phyloP scores from a whole-genome alignment of 2,797 vertebrate genomes.

The Cynopterus sphinx region DNA sequence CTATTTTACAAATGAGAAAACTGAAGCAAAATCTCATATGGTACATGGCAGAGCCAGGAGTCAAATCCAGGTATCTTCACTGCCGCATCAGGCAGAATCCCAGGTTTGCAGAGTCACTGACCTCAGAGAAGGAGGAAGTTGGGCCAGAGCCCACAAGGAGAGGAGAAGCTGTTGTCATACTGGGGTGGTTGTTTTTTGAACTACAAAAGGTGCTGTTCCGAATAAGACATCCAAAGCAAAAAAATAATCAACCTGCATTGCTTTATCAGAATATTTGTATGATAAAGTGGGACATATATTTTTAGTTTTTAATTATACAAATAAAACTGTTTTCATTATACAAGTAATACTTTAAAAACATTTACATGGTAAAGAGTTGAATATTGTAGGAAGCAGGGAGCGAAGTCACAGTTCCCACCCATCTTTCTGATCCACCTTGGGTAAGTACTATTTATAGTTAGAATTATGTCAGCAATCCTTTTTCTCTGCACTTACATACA shows the following conservation, averaged over 20 bases:
- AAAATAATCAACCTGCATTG: background rate
- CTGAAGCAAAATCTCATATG: background rate
- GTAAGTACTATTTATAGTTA: background rate
- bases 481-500: background rate
- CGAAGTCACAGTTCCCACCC: background rate
- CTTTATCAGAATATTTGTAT: background rate
- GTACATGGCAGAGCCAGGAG: background rate
- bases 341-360: background rate
- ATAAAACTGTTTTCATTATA: background rate
- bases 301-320: constrained; percentile 8
- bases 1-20: background rate
- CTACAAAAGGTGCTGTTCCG: background rate
- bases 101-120: background rate
- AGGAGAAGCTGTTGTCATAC: background rate
- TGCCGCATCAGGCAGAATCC: background rate
- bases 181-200: background rate
- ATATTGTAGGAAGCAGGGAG: background rate
- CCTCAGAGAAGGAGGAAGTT: background rate
- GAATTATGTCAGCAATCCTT: background rate
- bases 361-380: background rate
- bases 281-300: background rate
- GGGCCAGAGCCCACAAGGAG: background rate
- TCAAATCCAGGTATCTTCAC: background rate
- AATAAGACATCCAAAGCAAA: background rate
- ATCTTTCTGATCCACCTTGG: background rate